A percentile compares a stretch with the other conserved stretches of the same genome.
Conservation (phyloP, 2,888 invertebrate species). For the Drepanosiphum platanoidis region DNA sequence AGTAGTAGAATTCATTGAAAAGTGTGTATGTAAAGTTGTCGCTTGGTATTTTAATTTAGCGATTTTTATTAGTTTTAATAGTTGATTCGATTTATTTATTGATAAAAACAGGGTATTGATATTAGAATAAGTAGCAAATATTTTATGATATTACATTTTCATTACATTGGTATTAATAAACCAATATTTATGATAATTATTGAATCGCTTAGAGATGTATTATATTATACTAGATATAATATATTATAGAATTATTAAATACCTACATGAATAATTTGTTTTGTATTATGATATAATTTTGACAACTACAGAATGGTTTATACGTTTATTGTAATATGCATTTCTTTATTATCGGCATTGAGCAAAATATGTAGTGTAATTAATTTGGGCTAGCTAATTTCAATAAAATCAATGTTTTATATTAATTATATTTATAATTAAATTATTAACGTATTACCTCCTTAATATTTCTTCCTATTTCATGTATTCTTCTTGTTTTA, state of each 20-base stretch:
- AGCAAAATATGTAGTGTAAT: neutral
- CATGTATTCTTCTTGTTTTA: neutral
- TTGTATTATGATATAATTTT: neutral
- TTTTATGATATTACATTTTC: neutral
- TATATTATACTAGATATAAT: neutral
- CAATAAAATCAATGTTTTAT: neutral
- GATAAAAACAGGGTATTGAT: neutral
- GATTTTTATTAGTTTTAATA: neutral
- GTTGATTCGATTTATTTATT: neutral
- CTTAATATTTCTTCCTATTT: no score
- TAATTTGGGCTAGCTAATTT: neutral
- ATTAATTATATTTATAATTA: neutral
- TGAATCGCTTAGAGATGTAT: neutral
- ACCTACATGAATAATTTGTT: neutral
- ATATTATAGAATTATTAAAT: neutral
- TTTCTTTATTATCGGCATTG: neutral
- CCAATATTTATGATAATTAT: neutral
- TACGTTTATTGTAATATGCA: neutral
- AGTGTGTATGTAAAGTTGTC: neutral
- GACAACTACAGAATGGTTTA: neutral
- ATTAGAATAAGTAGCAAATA: neutral
- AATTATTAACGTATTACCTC: no score
- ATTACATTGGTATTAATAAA: neutral
- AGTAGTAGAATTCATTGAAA: no score
- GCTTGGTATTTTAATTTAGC: neutral